Conservation (phyloP, 1,140 invertebrate species). For the Calliphora vicina region DNA sequence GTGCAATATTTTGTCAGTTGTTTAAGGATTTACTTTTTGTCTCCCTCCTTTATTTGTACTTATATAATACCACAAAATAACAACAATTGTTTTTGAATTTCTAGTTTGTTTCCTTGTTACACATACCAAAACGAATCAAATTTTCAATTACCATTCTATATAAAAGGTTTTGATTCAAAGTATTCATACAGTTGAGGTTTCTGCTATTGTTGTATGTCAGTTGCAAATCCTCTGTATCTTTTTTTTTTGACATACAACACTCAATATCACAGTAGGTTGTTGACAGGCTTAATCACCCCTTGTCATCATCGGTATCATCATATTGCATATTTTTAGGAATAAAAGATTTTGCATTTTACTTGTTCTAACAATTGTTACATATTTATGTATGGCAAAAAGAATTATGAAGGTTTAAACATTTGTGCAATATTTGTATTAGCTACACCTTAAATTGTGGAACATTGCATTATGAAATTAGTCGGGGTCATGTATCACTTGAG, state of each 20-base stretch:
- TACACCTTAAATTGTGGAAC: no score
- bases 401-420: not conserved
- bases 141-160: not conserved
- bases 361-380: not conserved
- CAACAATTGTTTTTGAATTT: not conserved
- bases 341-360: not conserved
- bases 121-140: not conserved
- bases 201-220: not conserved
- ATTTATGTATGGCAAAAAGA: not conserved
- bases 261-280: conserved; percentile 13
- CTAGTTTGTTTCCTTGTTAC: not conserved
- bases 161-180: not conserved
- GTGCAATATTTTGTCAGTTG: conserved; percentile 32
- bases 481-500: no score
- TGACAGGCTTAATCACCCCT: conserved; percentile 23
- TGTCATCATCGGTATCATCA: conserved; percentile 27
- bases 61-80: not conserved
- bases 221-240: not conserved
- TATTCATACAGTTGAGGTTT: not conserved
- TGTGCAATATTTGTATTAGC: not conserved
- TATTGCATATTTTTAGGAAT: not conserved
- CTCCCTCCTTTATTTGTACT: not conserved
- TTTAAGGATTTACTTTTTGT: not conserved
- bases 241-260: not conserved
- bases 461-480: no score